Conservation (phyloP, 2,888 invertebrate species). For the Vandiemenella viatica region DNA sequence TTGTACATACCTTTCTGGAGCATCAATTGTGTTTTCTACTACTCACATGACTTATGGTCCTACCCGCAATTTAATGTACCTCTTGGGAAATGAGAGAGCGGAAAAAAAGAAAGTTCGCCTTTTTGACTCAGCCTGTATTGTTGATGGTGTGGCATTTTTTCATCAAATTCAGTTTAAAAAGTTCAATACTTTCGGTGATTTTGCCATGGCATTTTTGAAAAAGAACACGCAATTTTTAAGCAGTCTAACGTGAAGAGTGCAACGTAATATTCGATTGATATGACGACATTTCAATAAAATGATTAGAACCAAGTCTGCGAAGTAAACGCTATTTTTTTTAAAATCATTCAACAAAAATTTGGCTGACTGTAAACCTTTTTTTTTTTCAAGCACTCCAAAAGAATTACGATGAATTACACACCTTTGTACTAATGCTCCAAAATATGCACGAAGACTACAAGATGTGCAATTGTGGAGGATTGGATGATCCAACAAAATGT, state of each 20-base stretch:
- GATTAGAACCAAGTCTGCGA: constrained; percentile 18
- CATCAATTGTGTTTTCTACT: no score
- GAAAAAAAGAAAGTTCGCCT: no score
- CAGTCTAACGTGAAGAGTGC: no score
- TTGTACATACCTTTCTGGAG: no score
- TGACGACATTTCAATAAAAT: constrained; percentile 14
- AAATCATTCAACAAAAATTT: no score
- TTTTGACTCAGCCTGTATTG: no score
- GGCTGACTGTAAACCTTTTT: background rate
- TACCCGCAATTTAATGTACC: no score
- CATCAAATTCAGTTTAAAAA: no score
- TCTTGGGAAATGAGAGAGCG: no score
- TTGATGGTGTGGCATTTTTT: constrained; percentile 14
- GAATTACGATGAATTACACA: constrained; percentile 19
- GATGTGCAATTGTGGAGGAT: constrained; percentile 16
- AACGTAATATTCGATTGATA: constrained; percentile 17
- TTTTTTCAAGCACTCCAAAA: constrained; percentile 16
- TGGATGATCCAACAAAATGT: constrained; percentile 17
- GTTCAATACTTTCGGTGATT: no score
- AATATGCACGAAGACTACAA: constrained; percentile 16
- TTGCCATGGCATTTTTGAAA: constrained; percentile 17
- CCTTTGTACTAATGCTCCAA: constrained; percentile 16
- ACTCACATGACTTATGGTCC: no score
- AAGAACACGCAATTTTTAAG: constrained; percentile 12
- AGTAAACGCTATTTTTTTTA: constrained; percentile 18